Base-by-base conservation (phyloP, 2,113 vertebrate genomes). In the Pyxicephalus adspersus region DNA sequence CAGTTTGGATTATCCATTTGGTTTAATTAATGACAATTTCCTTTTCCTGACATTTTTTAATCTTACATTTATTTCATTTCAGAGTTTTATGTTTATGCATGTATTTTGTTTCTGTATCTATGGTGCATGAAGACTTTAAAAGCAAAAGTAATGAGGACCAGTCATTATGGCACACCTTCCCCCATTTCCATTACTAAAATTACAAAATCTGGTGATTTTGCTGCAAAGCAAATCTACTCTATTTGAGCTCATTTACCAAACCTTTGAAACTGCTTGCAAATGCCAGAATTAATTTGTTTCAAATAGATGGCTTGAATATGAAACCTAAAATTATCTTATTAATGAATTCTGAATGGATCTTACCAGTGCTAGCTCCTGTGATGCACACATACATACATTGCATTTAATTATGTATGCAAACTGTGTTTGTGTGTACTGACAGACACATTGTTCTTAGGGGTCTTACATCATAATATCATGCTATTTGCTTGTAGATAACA, bases 221-320 rank as follows among this genome's bases (percentile, higher is more conserved):
- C 65, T 23, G 64, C 54, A 68, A 18, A 68, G 64, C n/a, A 79
- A 79, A 79, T 68, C 70, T 68, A 29, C 77, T 68, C 65, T 68
- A 79, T 79, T 66, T 79, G 29, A 79, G 64, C 31, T 79, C 52
- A 79, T 79, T 80, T 80, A 80, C 34, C n/a, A 28, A 71, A 71
- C 58, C 64, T 63, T 20, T 25, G 66, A 63, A 80, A 80, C 64
- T 80, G 77, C 78, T 81, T 81, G 45, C 58, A 81, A 60, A 81
- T 74, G 79, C 60, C 68, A 81, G 77, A 67, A 81, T 74, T 55
- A 64, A 81, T 64, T 61, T 81, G 67, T 64, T 64, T 74, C 50
- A 81, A 64, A 81, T 81, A 17, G 71, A 61, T 58, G 61, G 51
- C 60, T 70, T 72, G 38, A 54, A 52, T 74, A 64, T 73, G 79